Evolutionary conservation across 2,888 invertebrate species (phyloP), one percentile per base, ranked within the genome.

Genomic region (Endomychus coccineus): DNA sequence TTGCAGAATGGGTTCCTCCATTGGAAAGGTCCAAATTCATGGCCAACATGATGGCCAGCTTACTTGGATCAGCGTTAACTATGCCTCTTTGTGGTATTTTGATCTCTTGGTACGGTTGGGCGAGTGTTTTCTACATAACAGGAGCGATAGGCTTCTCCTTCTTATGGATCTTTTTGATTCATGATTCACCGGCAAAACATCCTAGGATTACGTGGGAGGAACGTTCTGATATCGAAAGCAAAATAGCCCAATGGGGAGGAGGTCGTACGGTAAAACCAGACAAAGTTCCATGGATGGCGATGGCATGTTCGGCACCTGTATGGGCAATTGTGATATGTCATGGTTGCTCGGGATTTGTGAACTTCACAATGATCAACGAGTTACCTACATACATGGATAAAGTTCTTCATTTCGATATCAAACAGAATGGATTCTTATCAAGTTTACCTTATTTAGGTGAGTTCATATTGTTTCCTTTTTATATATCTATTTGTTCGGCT

Each of bases 1-100:
- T 90, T 22, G 87, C 91, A 4, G 81, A 83, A 45, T 96, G 95
- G 95, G 87, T 94, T 40, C 94, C 94, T 4, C 92, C 92, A 7
- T 77, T 84, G 73, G 94, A 96, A 61, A 77, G 94, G 47, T 88
- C 90, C 25, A 89, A 90, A 64, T 87, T 95, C 64, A 87, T 92
- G 64, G 84, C 91, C 5, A 85, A 89, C 56, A 87, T 89, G 84
- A 86, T 88, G 85, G 87, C 92, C 5, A 87, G 90, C 13, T 86
- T 90, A 4, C 71, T 95, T 51, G 95, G 95, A 11, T 94, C 91
- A 15, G 90, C 94, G 4, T 69, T 91, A 25, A 88, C 89, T 0
- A 83, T 91, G 79, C 91, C 91, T 0, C 73, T 90, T 44, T 84
- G 87, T 52, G 89, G 90, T 10, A 79, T 78, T 55, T 75, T 92